phyloP scores from a whole-genome alignment of 2,888 invertebrate species.

The Pocota personata region DNA sequence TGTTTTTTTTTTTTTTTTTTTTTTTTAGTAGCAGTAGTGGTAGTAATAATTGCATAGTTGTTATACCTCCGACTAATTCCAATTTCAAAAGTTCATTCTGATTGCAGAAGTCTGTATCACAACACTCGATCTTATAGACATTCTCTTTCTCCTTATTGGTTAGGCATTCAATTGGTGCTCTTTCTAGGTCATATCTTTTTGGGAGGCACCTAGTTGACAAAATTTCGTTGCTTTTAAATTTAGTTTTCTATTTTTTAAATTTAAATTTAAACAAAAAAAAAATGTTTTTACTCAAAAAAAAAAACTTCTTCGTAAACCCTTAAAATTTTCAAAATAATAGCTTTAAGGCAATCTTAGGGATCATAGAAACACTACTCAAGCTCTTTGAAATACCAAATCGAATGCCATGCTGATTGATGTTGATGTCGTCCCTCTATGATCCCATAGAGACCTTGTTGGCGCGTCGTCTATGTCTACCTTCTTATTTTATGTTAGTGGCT shows the following conservation, averaged over 20 bases:
- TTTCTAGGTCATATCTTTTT: slow-evolving; percentile 82
- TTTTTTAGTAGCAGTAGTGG: slow-evolving; percentile 67
- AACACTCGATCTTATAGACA: slow-evolving; percentile 82
- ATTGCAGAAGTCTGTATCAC: slow-evolving; percentile 83
- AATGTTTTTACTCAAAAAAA: background rate
- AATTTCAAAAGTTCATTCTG: slow-evolving; percentile 82
- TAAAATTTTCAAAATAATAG: background rate
- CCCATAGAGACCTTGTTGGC: slow-evolving; percentile 7
- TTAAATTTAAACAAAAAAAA: slow-evolving; percentile 11
- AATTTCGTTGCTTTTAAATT: slow-evolving; percentile 37
- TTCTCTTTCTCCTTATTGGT: slow-evolving; percentile 81
- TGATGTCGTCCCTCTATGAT: slow-evolving; percentile 33
- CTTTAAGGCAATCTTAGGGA: background rate
- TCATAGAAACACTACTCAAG: slow-evolving; percentile 29
- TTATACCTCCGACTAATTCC: slow-evolving; percentile 81
- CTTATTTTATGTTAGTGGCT: slow-evolving; percentile 56
- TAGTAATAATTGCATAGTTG: slow-evolving; percentile 69
- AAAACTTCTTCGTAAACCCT: background rate
- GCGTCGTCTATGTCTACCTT: slow-evolving; percentile 18
- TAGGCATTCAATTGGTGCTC: slow-evolving; percentile 82
- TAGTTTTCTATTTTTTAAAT: background rate
- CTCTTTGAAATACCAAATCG: background rate
- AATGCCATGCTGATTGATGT: slow-evolving; percentile 27
- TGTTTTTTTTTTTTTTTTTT: slow-evolving; percentile 45
- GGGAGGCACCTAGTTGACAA: slow-evolving; percentile 80